These are phyloP conservation scores for Metalampra italica DNA, from an alignment of 2,888 invertebrate species.

Conservation along the genomic window DNA sequence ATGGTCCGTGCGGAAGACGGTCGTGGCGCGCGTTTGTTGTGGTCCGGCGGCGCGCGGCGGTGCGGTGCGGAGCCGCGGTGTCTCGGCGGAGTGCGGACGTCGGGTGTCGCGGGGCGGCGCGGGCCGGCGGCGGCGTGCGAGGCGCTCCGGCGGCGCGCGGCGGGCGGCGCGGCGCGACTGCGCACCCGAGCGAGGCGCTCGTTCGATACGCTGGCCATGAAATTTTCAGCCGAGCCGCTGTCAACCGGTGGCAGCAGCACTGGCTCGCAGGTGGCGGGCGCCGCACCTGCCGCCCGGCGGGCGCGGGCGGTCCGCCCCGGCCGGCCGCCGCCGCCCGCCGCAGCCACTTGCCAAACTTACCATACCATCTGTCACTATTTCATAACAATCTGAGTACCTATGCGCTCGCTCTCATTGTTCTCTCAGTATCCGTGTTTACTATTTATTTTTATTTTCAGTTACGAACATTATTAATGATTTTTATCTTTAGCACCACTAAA, in stretches of 20 bases:
- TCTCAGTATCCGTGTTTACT: no score
- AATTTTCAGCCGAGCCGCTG: slow-evolving; percentile 70
- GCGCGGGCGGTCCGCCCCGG: slow-evolving; percentile 29
- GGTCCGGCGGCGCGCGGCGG: not conserved
- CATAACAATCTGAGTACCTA: no score
- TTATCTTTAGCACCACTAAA: no score
- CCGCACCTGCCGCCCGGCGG: slow-evolving; percentile 18
- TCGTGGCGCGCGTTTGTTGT: slow-evolving; percentile 1
- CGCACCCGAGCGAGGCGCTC: slow-evolving; percentile 50
- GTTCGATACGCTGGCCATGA: slow-evolving; percentile 77
- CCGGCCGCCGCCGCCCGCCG: slow-evolving; percentile 6
- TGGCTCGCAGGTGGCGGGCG: slow-evolving; percentile 46
- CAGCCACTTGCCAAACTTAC: not conserved
- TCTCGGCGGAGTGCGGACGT: slow-evolving; percentile 7
- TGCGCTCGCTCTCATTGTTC: no score
- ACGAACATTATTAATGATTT: no score
- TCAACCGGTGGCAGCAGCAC: slow-evolving; percentile 66
- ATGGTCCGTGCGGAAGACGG: slow-evolving; percentile 25
- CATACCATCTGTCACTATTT: no score
- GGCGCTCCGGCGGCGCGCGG: slow-evolving; percentile 44
- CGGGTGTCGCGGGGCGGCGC: slow-evolving; percentile 14
- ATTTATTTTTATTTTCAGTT: no score
- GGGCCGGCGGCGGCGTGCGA: slow-evolving; percentile 29
- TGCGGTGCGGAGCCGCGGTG: slow-evolving; percentile 8
- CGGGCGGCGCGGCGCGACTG: slow-evolving; percentile 58